phyloP scores from a whole-genome alignment of 2,113 vertebrate species.

The Probosciger aterrimus region DNA sequence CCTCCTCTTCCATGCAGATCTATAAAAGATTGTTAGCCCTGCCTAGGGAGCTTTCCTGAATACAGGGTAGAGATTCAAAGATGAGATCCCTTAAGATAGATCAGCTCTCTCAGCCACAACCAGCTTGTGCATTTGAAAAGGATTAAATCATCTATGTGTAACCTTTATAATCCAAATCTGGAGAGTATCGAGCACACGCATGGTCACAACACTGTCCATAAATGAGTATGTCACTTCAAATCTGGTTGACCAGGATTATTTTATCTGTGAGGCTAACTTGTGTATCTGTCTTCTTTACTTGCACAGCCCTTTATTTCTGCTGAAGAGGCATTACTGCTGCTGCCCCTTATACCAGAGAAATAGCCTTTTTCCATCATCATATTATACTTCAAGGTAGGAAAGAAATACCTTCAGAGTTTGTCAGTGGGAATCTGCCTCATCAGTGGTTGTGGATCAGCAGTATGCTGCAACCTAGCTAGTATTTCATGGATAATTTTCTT shows the following conservation, averaged over 20 bases:
- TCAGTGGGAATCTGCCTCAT: neutral
- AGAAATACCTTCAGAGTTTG: neutral
- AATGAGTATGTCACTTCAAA: neutral
- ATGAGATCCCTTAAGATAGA: neutral
- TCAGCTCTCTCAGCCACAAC: neutral
- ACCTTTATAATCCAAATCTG: neutral
- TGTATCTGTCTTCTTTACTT: neutral
- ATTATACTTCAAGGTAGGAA: neutral
- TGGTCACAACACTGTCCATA: neutral
- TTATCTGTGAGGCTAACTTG: neutral
- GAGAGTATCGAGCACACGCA: neutral
- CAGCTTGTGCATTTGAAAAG: neutral
- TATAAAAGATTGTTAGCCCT: neutral
- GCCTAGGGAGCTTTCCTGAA: neutral
- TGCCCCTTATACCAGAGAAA: neutral
- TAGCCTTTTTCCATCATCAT: neutral
- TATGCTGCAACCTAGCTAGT: neutral
- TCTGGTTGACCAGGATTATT: neutral
- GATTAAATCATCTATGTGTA: neutral
- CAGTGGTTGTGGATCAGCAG: neutral
- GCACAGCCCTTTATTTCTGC: neutral
- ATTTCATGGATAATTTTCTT: neutral
- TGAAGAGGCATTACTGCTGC: neutral
- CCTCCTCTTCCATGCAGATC: neutral
- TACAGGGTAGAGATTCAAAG: neutral